Evolutionary conservation across 2,797 vertebrate species (phyloP), one percentile per base, ranked within the genome.

Genomic region (Trematomus bernacchii): DNA sequence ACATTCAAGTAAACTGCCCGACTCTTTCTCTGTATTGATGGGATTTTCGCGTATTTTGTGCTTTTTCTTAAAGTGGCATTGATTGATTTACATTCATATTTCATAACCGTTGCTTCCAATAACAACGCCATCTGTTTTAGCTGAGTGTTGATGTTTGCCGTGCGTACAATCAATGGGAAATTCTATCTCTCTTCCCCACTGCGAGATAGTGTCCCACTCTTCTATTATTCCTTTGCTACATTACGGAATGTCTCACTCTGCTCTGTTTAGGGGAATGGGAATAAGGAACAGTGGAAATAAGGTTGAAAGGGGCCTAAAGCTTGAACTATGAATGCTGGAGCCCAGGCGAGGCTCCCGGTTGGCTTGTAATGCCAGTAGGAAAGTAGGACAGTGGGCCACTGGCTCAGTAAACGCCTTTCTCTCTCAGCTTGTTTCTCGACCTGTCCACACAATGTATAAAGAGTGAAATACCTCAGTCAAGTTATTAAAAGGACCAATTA

Each of bases 381-480:
- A 93, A 91, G 84, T 93, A 82, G 91, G 90, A 91, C 90, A 91
- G 87, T 93, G 88, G 86, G 89, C 84, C 91, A 90, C 59, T 85
- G 76, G 87, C 76, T 83, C 85, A 84, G 54, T 48, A 10, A 66
- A 71, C 48, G 71, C 57, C 33, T 68, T 40, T 71, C 63, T 60
- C 55, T 60, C 67, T 23, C 59, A 4, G 64, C 55, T 73, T 3
- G 23, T 76, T 69, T 64, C 66, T 71, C 44, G 47, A 80, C 68
- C 59, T 71, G 81, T 70, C 52, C 30, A 13, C 16, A 47, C 16
- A n/a, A 15, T 51, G 23, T 48, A 37, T 23, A 10, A 4, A 23
- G 11, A 42, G 0, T 23, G 3, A 37, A 60, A 14, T 8, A 9
- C 10, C 30, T 15, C n/a, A 19, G 3, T 11, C 40, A 4, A 0